Evolutionary conservation across 2,797 vertebrate species (phyloP).

Genomic region (Otolemur crassicaudatus): DNA sequence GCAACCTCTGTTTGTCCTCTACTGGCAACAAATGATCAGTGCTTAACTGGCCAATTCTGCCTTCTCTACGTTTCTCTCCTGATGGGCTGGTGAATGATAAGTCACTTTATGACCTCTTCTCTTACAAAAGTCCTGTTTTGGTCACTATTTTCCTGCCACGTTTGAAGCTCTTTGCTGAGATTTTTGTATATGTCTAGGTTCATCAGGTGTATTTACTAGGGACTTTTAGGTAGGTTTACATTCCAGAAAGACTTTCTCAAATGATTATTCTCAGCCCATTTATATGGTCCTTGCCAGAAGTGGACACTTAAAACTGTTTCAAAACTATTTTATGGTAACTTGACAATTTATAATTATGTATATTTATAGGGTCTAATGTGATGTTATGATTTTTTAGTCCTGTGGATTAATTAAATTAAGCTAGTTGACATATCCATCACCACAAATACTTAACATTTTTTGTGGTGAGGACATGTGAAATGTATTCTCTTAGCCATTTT

Average conservation of each 20-base stretch:
- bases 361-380: background rate
- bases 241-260: conserved; percentile 43
- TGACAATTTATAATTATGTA: background rate
- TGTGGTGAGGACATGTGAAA: background rate
- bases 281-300: conserved; percentile 14
- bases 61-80: conserved; percentile 23
- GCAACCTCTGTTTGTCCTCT: background rate
- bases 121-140: conserved; percentile 6
- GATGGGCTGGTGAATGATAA: background rate
- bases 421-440: background rate
- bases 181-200: background rate
- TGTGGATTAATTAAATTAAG: background rate
- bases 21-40: background rate
- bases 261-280: conserved; percentile 34
- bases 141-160: conserved; percentile 29
- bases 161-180: conserved; percentile 29
- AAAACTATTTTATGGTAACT: background rate
- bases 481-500: background rate
- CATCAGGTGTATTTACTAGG: background rate
- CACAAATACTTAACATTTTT: background rate
- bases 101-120: conserved; percentile 13
- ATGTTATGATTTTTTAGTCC: background rate
- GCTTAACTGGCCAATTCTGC: conserved; percentile 15
- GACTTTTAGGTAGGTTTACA: background rate
- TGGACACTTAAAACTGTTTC: background rate